A percentile compares a stretch with the other conserved stretches of the same genome.
Conservation (phyloP, 2,113 vertebrate genomes). For the Pseudonaja textilis region DNA sequence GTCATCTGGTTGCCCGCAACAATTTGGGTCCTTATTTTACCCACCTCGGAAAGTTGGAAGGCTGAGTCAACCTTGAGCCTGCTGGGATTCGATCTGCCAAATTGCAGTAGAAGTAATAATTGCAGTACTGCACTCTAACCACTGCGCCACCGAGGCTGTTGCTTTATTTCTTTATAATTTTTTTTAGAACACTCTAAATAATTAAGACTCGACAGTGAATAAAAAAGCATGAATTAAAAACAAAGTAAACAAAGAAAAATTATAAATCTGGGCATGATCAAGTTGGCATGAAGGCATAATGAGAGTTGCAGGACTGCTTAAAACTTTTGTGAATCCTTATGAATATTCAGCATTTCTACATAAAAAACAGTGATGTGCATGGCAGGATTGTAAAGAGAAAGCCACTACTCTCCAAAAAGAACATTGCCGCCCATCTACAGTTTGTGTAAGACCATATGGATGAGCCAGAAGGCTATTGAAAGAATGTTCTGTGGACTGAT, state of each 20-base stretch:
- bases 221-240: not conserved
- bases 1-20: too few relatives aligned
- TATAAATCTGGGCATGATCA: not conserved
- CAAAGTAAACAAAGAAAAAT: not conserved
- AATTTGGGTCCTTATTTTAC: too few relatives aligned
- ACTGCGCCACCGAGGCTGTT: too few relatives aligned
- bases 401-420: not conserved
- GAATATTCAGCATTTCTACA: not conserved
- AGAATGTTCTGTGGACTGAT: not conserved
- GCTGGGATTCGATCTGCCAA: too few relatives aligned
- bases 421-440: not conserved
- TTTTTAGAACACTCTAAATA: not conserved
- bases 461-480: not conserved
- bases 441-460: not conserved
- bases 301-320: not conserved
- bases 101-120: too few relatives aligned
- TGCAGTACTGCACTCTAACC: too few relatives aligned
- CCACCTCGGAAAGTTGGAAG: too few relatives aligned
- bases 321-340: not conserved
- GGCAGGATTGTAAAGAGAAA: not conserved
- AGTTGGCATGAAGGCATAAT: not conserved
- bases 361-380: not conserved
- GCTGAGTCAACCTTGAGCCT: too few relatives aligned
- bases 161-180: not conserved
- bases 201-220: not conserved